Base-by-base conservation (phyloP, 2,888 invertebrate genomes). In the Nemotelus nigrinus region DNA sequence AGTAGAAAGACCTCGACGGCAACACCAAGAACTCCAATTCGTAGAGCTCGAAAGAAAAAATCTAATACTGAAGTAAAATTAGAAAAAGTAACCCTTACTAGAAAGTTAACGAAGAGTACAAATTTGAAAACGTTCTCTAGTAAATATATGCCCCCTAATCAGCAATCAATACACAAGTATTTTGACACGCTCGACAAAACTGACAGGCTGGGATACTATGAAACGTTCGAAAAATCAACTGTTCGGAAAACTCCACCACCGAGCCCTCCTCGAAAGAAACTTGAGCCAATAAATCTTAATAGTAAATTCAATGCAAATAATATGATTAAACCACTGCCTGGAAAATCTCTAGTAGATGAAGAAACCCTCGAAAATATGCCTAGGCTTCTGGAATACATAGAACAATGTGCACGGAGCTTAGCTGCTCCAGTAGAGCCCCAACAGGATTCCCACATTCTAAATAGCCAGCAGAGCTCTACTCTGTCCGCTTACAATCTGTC, bases 51-150 rank as follows among this genome's bases (percentile, higher is more conserved):
- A 4, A 70, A 55, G 43, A 5, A 43, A 55, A 41, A 41, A 2
- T 44, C 2, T 1, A 41, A 55, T 8, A 55, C 53, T 43, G 70
- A 70, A n/a, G 39, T 25, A 3, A 74, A 60, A 48, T 10, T 63
- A 6, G 76, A 65, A 25, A 76, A 65, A 53, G 41, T 76, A 0
- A 5, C 44, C 8, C 5, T 5, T n/a, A 53, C 48, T 4, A 53
- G 80, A 2, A 77, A 76, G 60, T 63, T 80, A n/a, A 80, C 80
- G 45, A 79, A 53, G n/a, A 78, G 68, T 4, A 79, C 80, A 41
- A 79, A 80, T 76, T 58, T 80, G 5, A 80, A 80, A 55, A 79
- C 64, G 41, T 76, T 79, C 74, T 45, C 71, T 1, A 63, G 8
- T 6, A 80, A 80, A 58, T 58, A 76, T 64, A 63, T 77, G 45